Evolutionary conservation across 2,797 vertebrate species (phyloP).

Genomic region (Sardinella longiceps): DNA sequence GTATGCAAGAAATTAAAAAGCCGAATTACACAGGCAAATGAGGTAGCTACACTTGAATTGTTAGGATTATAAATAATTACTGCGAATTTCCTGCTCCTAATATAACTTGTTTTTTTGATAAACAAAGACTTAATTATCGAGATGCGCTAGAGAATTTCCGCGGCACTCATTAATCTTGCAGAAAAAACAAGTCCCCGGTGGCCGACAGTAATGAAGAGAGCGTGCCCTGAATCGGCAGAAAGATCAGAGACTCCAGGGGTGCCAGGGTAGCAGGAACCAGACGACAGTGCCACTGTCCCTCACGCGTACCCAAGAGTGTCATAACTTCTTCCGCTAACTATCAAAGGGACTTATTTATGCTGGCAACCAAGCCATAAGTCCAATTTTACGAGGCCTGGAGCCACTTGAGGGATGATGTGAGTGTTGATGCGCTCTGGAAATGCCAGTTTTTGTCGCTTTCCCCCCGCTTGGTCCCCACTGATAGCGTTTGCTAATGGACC

Average conservation of each 20-base stretch:
- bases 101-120: slow-evolving; percentile 99
- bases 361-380: slow-evolving; percentile 95
- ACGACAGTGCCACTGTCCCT: slow-evolving; percentile 93
- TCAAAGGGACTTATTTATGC: slow-evolving; percentile 99
- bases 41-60: slow-evolving; percentile 99
- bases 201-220: slow-evolving; percentile 97
- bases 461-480: slow-evolving; percentile 75
- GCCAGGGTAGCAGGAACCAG: slow-evolving; percentile 87
- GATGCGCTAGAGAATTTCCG: slow-evolving; percentile 99
- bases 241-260: slow-evolving; percentile 95
- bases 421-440: slow-evolving; percentile 85
- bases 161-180: slow-evolving; percentile 99
- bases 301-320: slow-evolving; percentile 93
- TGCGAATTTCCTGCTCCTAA: slow-evolving; percentile 99
- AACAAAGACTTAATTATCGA: slow-evolving; percentile 99
- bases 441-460: slow-evolving; percentile 84
- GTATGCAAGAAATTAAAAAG: slow-evolving; percentile 99
- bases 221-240: slow-evolving; percentile 98
- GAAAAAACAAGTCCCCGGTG: slow-evolving; percentile 99
- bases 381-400: slow-evolving; percentile 95
- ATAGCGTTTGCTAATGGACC: slow-evolving; percentile 72
- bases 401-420: slow-evolving; percentile 82
- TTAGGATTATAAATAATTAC: slow-evolving; percentile 99
- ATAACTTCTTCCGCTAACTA: slow-evolving; percentile 98
- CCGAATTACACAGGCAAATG: slow-evolving; percentile 99